Conservation (phyloP, 2,888 invertebrate species). For the Orthosia incerta region DNA sequence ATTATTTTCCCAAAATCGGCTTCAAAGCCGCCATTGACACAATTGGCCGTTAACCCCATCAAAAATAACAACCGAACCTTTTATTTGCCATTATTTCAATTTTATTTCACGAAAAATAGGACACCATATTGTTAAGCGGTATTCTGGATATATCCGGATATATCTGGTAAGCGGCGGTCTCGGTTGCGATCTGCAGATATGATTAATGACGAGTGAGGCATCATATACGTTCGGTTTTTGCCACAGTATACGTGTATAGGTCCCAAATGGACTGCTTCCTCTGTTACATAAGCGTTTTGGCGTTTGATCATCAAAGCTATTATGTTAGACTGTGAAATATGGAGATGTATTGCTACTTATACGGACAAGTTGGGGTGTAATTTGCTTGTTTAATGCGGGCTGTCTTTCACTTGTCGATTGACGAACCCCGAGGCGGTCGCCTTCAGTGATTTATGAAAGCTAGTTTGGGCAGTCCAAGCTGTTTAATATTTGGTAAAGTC, state of each 20-base stretch:
- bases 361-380: slow-evolving; percentile 48
- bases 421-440: slow-evolving; percentile 19
- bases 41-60: slow-evolving; percentile 48
- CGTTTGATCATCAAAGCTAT: slow-evolving; percentile 59
- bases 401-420: slow-evolving; percentile 45
- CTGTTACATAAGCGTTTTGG: slow-evolving; percentile 63
- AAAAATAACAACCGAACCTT: slow-evolving; percentile 58
- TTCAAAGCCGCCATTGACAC: slow-evolving; percentile 39
- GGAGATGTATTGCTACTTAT: slow-evolving; percentile 57
- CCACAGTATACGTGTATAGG: slow-evolving; percentile 59
- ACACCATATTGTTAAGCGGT: slow-evolving; percentile 46
- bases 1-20: slow-evolving; percentile 22
- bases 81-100: slow-evolving; percentile 54
- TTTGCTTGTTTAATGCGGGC: slow-evolving; percentile 42
- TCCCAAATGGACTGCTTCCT: slow-evolving; percentile 71
- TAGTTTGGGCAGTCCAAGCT: slow-evolving; percentile 15
- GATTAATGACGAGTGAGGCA: slow-evolving; percentile 70
- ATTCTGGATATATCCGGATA: slow-evolving; percentile 60
- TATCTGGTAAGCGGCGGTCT: slow-evolving; percentile 45
- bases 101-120: slow-evolving; percentile 56
- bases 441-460: slow-evolving; percentile 31
- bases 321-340: slow-evolving; percentile 54
- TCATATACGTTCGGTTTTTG: slow-evolving; percentile 65
- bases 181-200: slow-evolving; percentile 61
- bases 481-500: neutral